Evolutionary conservation across 1,140 invertebrate genomes (phyloP).

Genomic region (Camponotus vicinus): DNA sequence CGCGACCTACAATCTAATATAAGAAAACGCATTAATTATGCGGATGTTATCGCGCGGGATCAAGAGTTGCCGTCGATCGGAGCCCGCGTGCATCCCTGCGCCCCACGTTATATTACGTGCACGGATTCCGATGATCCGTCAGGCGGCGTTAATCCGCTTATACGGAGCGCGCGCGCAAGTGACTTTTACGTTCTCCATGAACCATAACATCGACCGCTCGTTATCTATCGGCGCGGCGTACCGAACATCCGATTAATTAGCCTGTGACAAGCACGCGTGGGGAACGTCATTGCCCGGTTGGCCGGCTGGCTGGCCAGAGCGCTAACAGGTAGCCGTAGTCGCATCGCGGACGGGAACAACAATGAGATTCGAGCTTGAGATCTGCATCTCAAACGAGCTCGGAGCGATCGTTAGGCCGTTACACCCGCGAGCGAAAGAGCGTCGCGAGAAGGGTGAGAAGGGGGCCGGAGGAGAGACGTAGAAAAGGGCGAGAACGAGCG

Average conservation of each 20-base stretch:
- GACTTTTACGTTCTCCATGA: constrained; percentile 59
- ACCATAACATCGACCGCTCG: constrained; percentile 59
- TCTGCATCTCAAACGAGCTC: constrained; percentile 68
- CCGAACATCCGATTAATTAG: constrained; percentile 57
- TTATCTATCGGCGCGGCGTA: constrained; percentile 41
- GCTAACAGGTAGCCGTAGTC: constrained; percentile 47
- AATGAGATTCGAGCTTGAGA: constrained; percentile 52
- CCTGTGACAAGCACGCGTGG: constrained; percentile 43
- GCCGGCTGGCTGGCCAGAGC: not conserved
- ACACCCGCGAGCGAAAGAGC: constrained; percentile 1
- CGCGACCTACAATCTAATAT: not conserved
- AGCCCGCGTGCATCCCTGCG: not conserved
- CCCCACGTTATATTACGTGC: constrained; percentile 20
- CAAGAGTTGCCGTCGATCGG: not conserved
- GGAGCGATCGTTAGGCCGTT: constrained; percentile 64
- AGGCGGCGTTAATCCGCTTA: constrained; percentile 54
- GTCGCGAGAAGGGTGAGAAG: not conserved
- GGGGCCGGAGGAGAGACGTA: not conserved
- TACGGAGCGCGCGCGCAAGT: constrained; percentile 45
- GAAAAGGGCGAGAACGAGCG: not conserved
- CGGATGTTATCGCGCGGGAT: constrained; percentile 42
- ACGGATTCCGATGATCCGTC: constrained; percentile 57
- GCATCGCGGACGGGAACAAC: constrained; percentile 10
- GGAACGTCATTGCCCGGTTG: constrained; percentile 19
- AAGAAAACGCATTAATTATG: constrained; percentile 55